Evolutionary conservation across 2,797 vertebrate genomes (phyloP).

Genomic region (Australoheros facetus): DNA sequence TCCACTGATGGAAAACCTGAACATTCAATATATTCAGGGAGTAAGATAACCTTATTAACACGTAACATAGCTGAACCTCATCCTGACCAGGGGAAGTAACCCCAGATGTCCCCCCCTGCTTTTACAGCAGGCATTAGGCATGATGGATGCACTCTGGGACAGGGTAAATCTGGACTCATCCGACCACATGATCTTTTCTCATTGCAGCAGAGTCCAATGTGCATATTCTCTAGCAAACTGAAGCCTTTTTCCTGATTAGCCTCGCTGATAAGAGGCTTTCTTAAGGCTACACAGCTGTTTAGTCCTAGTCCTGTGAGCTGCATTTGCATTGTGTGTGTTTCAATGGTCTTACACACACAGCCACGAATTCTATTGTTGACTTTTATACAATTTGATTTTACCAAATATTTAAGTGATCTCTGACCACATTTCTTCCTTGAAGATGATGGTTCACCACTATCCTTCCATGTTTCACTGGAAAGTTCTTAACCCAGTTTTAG

Average conservation of each 20-base stretch:
- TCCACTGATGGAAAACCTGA: background rate
- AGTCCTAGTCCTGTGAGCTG: fast-evolving
- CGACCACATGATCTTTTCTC: too few relatives aligned
- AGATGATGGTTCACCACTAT: background rate
- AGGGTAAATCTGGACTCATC: background rate
- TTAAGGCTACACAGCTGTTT: background rate
- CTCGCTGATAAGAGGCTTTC: background rate
- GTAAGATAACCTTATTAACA: too few relatives aligned
- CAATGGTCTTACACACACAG: background rate
- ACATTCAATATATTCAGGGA: background rate
- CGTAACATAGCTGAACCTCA: background rate
- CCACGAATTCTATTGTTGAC: background rate
- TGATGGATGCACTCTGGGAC: background rate
- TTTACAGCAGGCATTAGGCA: too few relatives aligned
- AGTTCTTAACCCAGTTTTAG: background rate
- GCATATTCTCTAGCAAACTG: too few relatives aligned
- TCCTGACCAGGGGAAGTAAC: background rate
- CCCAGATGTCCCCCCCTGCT: background rate
- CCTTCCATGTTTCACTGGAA: background rate
- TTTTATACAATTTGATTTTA: background rate
- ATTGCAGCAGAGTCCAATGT: too few relatives aligned
- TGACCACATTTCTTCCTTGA: background rate
- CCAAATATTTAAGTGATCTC: background rate
- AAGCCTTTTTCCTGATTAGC: too few relatives aligned
- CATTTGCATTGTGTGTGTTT: background rate